Base-by-base conservation (phyloP, 2,113 vertebrate genomes). In the Xenotilapia longispinis region DNA sequence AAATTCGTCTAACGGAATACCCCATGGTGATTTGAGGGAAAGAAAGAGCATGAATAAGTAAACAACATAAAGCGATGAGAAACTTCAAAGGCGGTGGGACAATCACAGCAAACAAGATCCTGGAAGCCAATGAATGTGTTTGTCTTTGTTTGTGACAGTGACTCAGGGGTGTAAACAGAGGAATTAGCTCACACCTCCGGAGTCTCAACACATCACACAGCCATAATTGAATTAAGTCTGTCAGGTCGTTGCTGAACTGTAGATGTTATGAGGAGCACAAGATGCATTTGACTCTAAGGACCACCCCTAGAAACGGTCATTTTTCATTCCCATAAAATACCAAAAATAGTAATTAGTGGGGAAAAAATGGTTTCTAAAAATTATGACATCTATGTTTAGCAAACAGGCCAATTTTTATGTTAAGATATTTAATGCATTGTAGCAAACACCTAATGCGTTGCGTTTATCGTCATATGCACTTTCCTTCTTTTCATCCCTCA, bases 131-230 rank as follows among this genome's bases (percentile, higher is more conserved):
- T 90, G 90, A 92, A 85, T 87, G 91, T 88, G 94, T 95, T 92
- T 90, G 90, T 92, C 89, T 95, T 94, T 95, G 93, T 94, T 91
- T 92, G 91, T 93, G 94, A 95, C 93, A 93, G 95, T 95, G 95
- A 96, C 96, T 96, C 95, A 94, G 85, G 94, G 95, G 94, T 94
- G 94, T 94, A 92, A 96, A 95, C 94, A 94, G 90, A 92, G 90
- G 94, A 95, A 95, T 96, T 94, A 96, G 92, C 95, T 95, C 93
- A 92, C 92, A 95, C 95, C 96, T 96, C 93, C 85, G 9, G 93
- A 96, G 95, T 91, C 91, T 92, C 87, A 82, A 60, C 92, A 83
- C 93, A 91, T 94, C 91, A 90, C 92, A 65, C 70, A 57, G 86
- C 63, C 84, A 49, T 95, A 95, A 96, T 95, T 95, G 87, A 96